Base-by-base conservation (phyloP, 2,797 vertebrate species). In the Ciconia nigra region DNA sequence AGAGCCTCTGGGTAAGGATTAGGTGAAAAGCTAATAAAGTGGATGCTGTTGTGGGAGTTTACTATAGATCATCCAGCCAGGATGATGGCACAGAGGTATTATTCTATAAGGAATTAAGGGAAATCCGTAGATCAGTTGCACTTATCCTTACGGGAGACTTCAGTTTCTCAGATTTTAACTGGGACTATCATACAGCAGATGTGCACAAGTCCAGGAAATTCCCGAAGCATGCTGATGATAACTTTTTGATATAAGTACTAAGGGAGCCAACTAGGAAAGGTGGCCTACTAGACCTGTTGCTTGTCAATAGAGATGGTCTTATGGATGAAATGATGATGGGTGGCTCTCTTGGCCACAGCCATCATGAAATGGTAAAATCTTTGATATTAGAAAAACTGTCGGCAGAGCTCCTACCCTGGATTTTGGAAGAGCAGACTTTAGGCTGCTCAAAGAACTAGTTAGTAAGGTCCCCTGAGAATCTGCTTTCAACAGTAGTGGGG, bases 21-120 rank as follows among this genome's bases (percentile, higher is more conserved):
- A 55, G 33, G 33, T 51, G 42, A 26, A 72, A 65, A 80, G 22
- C 12, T 58, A 37, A 72, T 58, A 10, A 51, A 73, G 37, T 33
- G 37, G n/a, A 39, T 67, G 63, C 4, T 52, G 24, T 21, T 54
- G 6, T 62, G 28, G 15, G 31, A 35, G 6, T 47, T 24, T 47
- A 24, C 29, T 57, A 3, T 10, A 39, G 42, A 33, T 62, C 44
- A 33, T 21, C 11, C 4, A 44, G 28, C 8, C 54, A 84, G 35
- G 12, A 54, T 39, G 17, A 24, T 46, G n/a, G 19, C 24, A 18
- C 12, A 0, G 1, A 2, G 41, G 10, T 55, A 44, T 44, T 42
- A 44, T 62, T 76, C 42, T 57, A 22, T 15, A 58, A 81, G 20
- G n/a, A 47, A 10, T 37, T 67, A 52, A 42, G 25, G 41, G 14